These are phyloP conservation scores for Microplitis deprimator DNA, from an alignment of 2,888 invertebrate species.

Conservation along the genomic window DNA sequence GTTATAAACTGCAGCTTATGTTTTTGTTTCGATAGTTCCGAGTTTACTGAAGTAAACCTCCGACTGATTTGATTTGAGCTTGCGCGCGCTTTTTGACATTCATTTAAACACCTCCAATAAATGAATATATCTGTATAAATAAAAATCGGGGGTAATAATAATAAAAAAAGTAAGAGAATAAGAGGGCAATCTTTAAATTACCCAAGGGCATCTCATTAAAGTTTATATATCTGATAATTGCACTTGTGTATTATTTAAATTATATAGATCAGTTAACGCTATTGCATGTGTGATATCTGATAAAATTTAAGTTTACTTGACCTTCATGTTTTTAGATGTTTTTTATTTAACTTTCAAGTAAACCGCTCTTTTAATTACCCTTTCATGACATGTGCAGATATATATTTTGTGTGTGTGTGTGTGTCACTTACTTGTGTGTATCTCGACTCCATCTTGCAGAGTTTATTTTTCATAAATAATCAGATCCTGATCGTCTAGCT, in stretches of 20 bases:
- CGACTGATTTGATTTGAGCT: constrained; percentile 19
- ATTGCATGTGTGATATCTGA: constrained; percentile 3
- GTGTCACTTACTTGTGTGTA: not conserved
- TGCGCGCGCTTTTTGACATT: constrained; percentile 34
- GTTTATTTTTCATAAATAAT: not conserved
- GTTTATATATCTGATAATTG: constrained; percentile 27
- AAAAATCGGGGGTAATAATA: not conserved
- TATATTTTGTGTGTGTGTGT: not conserved
- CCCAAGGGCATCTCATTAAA: constrained; percentile 37
- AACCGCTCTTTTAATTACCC: not conserved
- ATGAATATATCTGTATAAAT: not conserved
- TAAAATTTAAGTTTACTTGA: not conserved
- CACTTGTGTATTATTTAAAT: constrained; percentile 1
- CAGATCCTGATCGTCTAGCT: not conserved
- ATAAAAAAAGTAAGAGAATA: not conserved
- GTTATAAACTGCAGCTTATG: not conserved
- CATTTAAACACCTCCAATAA: no score
- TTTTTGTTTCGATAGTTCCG: not conserved
- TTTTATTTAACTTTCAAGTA: not conserved
- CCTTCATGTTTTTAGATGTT: not conserved
- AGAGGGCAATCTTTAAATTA: not conserved
- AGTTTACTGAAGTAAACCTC: not conserved
- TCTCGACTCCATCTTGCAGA: not conserved
- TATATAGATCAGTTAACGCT: not conserved
- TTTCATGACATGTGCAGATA: not conserved